Evolutionary conservation across 2,797 vertebrate genomes (phyloP).

Genomic region (Tachyglossus aculeatus): DNA sequence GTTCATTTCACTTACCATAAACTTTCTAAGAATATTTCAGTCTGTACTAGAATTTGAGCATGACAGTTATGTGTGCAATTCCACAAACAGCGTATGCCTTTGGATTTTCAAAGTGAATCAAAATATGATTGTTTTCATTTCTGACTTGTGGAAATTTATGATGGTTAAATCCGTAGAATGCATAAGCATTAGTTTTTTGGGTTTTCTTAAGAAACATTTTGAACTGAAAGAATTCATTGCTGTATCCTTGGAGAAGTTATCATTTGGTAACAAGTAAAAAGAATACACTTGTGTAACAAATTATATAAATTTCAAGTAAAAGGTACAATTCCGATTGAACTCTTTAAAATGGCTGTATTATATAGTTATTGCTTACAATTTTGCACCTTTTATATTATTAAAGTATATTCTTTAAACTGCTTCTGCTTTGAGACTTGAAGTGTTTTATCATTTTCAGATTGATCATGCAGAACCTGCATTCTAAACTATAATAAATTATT

Average conservation of each 20-base stretch:
- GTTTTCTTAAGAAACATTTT: slow-evolving; percentile 45
- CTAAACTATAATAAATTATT: not conserved
- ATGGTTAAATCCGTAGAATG: slow-evolving; percentile 45
- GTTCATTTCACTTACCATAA: slow-evolving; percentile 33
- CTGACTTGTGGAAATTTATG: slow-evolving; percentile 28
- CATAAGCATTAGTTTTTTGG: slow-evolving; percentile 33
- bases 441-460: too few relatives aligned
- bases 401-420: slow-evolving; percentile 60
- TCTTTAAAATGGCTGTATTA: slow-evolving; percentile 3
- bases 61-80: slow-evolving; percentile 43
- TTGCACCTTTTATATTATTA: slow-evolving; percentile 64
- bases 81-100: slow-evolving; percentile 24
- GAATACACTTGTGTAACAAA: slow-evolving; percentile 31
- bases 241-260: slow-evolving; percentile 38
- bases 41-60: slow-evolving; percentile 55
- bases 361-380: slow-evolving; percentile 38
- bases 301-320: slow-evolving; percentile 31
- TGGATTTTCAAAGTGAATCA: slow-evolving; percentile 42
- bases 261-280: slow-evolving; percentile 30
- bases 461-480: slow-evolving; percentile 8
- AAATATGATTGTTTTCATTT: slow-evolving; percentile 50
- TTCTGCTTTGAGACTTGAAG: slow-evolving; percentile 35
- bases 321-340: slow-evolving; percentile 20
- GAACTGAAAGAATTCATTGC: slow-evolving; percentile 54
- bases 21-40: slow-evolving; percentile 40